Percentiles rank a stretch among this genome's conserved stretches.
Conservation (phyloP, 2,888 invertebrate species). For the Phrixothrix hirtus region DNA sequence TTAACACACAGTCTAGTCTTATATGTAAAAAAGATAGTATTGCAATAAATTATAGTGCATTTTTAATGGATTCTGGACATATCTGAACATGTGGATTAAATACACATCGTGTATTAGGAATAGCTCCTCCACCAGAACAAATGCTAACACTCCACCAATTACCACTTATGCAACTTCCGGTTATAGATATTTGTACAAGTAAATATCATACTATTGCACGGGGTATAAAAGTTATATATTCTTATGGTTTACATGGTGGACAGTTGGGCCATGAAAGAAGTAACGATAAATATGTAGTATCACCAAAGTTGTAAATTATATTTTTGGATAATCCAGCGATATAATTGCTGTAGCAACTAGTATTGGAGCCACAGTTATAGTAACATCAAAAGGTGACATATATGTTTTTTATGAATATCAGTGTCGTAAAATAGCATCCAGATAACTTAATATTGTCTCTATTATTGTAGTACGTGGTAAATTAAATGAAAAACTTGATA, state of each 20-base stretch:
- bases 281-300: slow-evolving; percentile 53
- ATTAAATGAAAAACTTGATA: slow-evolving; percentile 55
- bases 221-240: slow-evolving; percentile 66
- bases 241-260: slow-evolving; percentile 83
- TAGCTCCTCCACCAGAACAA: slow-evolving; percentile 58
- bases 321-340: slow-evolving; percentile 29
- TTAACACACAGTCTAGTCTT: slow-evolving; percentile 46
- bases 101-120: slow-evolving; percentile 66
- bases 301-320: slow-evolving; percentile 57
- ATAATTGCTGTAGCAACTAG: slow-evolving; percentile 61
- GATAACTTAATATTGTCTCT: slow-evolving; percentile 46
- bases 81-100: slow-evolving; percentile 71
- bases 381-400: slow-evolving; percentile 69
- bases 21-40: slow-evolving; percentile 61
- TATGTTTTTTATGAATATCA: slow-evolving; percentile 71
- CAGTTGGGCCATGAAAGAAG: slow-evolving; percentile 72
- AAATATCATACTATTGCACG: slow-evolving; percentile 73
- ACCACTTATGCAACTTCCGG: slow-evolving; percentile 52
- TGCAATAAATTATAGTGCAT: slow-evolving; percentile 69
- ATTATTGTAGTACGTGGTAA: slow-evolving; percentile 58
- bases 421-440: slow-evolving; percentile 70
- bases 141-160: slow-evolving; percentile 55
- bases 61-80: slow-evolving; percentile 65
- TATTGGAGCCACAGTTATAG: slow-evolving; percentile 71
- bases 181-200: slow-evolving; percentile 67